Percentiles rank a stretch among this genome's conserved stretches.
Conservation (phyloP, 2,797 vertebrate genomes). For the Muscicapa striata region DNA sequence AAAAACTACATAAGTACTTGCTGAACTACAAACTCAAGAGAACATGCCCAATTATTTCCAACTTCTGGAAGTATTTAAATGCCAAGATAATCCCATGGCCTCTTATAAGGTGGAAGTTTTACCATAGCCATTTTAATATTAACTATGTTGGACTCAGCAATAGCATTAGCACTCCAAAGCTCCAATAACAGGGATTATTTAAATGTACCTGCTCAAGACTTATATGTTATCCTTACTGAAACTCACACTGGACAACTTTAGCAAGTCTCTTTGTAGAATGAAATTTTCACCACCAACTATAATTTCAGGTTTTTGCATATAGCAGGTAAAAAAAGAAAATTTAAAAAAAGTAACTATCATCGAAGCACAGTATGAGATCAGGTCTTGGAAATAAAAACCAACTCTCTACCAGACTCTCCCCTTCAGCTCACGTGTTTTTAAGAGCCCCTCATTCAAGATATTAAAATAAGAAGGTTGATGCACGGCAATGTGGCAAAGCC, state of each 20-base stretch:
- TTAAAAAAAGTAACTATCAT: background rate
- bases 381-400: background rate
- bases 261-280: background rate
- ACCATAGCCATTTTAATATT: background rate
- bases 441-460: background rate
- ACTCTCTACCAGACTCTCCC: fast-evolving
- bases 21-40: background rate
- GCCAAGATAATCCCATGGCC: background rate
- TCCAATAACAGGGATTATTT: background rate
- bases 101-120: background rate
- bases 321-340: background rate
- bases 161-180: background rate
- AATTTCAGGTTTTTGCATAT: conserved; percentile 25
- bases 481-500: background rate
- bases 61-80: background rate
- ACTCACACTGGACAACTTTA: background rate
- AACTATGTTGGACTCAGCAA: background rate
- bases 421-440: background rate
- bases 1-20: background rate
- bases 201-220: background rate
- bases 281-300: background rate
- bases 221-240: background rate
- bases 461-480: background rate
- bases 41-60: background rate
- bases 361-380: conserved; percentile 13